Evolutionary conservation across 2,113 vertebrate species (phyloP).

Genomic region (Protobothrops flavoviridis): DNA sequence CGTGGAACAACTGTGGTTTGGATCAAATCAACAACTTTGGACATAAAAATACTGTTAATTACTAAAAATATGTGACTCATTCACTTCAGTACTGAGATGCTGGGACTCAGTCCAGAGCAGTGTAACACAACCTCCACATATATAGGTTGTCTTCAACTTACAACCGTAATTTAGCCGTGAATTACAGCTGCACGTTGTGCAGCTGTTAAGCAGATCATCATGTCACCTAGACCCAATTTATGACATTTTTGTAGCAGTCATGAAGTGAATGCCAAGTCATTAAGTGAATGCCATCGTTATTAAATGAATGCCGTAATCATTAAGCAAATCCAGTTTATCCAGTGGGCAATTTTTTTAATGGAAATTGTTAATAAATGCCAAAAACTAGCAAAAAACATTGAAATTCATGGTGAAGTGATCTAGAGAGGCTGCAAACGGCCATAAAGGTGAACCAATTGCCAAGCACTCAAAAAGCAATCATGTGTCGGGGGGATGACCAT

Average conservation of each 20-base stretch:
- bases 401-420: neutral
- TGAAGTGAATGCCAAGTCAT: neutral
- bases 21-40: neutral
- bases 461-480: neutral
- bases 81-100: neutral
- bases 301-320: neutral
- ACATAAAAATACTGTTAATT: neutral
- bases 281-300: neutral
- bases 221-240: neutral
- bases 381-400: neutral
- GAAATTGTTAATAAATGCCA: neutral
- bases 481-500: neutral
- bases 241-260: neutral
- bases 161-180: neutral
- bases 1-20: neutral
- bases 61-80: neutral
- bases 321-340: neutral
- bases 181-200: neutral
- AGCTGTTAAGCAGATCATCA: neutral
- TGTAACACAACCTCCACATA: neutral
- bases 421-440: neutral
- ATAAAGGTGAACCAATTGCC: neutral
- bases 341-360: neutral
- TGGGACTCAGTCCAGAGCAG: neutral
- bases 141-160: neutral